Evolutionary conservation across 2,113 vertebrate species (phyloP).

Genomic region (Erythrocercus mccallii): DNA sequence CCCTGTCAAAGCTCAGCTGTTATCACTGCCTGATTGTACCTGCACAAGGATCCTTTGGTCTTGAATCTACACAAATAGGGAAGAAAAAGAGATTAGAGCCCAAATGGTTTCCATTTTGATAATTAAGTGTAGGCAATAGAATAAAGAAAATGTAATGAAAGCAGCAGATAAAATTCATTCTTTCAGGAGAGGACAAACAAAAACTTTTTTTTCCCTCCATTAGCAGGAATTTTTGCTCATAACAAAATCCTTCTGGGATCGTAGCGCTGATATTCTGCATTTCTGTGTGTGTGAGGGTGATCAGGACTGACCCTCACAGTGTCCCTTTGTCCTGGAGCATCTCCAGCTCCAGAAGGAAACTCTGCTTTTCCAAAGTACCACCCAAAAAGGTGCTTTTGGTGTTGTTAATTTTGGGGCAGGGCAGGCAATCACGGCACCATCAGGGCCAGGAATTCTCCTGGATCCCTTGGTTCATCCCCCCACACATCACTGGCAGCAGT

Average conservation of each 20-base stretch:
- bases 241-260: neutral
- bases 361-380: neutral
- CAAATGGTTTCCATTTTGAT: neutral
- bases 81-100: neutral
- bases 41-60: neutral
- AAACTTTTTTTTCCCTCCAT: accelerated
- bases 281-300: neutral
- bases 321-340: neutral
- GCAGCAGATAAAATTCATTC: neutral
- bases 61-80: neutral
- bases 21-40: neutral
- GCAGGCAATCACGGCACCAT: neutral
- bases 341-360: neutral
- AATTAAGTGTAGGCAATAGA: neutral
- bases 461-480: neutral
- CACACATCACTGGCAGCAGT: accelerated
- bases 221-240: neutral
- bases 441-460: neutral
- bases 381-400: neutral
- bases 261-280: neutral
- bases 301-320: accelerated
- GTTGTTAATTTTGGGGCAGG: too few relatives aligned
- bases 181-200: neutral
- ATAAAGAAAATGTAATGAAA: neutral
- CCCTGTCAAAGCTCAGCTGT: neutral